Percentiles rank a stretch among this genome's conserved stretches.
These are phyloP conservation scores for Augiades crinisus DNA, from an alignment of 2,888 invertebrate genomes.

Conservation along the genomic window DNA sequence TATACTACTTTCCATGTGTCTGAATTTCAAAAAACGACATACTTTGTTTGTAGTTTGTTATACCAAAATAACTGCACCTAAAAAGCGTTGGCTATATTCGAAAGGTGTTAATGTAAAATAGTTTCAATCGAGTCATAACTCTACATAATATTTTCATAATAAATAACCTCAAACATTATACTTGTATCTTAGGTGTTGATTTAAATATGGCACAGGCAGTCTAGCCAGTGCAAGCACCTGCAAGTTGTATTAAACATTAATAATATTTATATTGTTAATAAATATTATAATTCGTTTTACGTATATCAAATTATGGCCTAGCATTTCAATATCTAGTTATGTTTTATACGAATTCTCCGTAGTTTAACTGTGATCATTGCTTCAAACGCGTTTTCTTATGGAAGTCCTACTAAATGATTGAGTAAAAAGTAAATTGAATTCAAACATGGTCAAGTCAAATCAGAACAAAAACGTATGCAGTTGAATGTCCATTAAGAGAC, in stretches of 20 bases:
- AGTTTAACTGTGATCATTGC: slow-evolving; percentile 1
- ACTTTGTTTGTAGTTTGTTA: too few relatives aligned
- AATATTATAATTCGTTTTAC: slow-evolving; percentile 18
- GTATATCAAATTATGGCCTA: slow-evolving; percentile 15
- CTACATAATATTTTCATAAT: slow-evolving; percentile 2
- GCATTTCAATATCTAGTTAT: slow-evolving; percentile 14
- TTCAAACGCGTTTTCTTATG: slow-evolving; percentile 4
- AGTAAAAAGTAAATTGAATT: slow-evolving; percentile 26
- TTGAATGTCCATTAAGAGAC: slow-evolving; percentile 65
- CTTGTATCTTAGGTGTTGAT: slow-evolving; percentile 10
- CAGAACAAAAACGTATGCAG: slow-evolving; percentile 58
- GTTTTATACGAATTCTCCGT: slow-evolving; percentile 8
- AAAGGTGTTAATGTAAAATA: neutral
- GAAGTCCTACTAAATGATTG: slow-evolving; percentile 5
- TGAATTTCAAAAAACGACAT: too few relatives aligned
- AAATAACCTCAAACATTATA: slow-evolving; percentile 10
- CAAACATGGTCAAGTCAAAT: slow-evolving; percentile 21
- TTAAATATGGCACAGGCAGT: slow-evolving; percentile 14
- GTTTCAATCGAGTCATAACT: slow-evolving; percentile 3
- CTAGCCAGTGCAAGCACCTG: slow-evolving; percentile 8
- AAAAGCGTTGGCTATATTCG: neutral
- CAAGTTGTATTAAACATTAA: slow-evolving; percentile 11
- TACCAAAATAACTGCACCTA: neutral
- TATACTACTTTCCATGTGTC: too few relatives aligned
- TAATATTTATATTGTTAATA: slow-evolving; percentile 20